Evolutionary conservation across 1,140 invertebrate species (phyloP).

Genomic region (Psix sp.): DNA sequence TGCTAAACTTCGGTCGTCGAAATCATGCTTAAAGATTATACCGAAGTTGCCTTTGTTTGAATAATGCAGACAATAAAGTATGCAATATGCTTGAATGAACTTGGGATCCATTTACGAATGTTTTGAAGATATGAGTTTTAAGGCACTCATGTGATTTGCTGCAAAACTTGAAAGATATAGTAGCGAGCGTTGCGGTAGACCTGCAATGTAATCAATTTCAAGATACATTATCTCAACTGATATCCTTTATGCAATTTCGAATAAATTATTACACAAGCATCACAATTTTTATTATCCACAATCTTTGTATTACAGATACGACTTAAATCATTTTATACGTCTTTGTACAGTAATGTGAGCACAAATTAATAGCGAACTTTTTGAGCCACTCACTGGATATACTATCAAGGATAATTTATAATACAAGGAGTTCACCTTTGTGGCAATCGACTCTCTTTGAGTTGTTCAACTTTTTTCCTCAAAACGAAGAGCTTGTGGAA

Average conservation of each 20-base stretch:
- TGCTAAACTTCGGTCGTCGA: slow-evolving; percentile 61
- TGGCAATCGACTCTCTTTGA: slow-evolving; percentile 65
- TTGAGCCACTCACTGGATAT: slow-evolving; percentile 8
- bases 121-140: slow-evolving; percentile 57
- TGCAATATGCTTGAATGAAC: slow-evolving; percentile 66
- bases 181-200: slow-evolving; percentile 18
- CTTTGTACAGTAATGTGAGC: neutral
- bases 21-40: slow-evolving; percentile 69
- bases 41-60: slow-evolving; percentile 71
- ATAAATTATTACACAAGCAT: slow-evolving; percentile 6
- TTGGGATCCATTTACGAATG: slow-evolving; percentile 64
- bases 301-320: too few species aligned
- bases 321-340: too few species aligned
- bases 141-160: slow-evolving; percentile 56
- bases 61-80: slow-evolving; percentile 74
- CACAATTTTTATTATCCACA: slow-evolving; percentile 1
- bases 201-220: slow-evolving; percentile 18
- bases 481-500: slow-evolving; percentile 47
- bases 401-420: slow-evolving; percentile 56
- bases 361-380: too few species aligned
- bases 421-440: slow-evolving; percentile 54
- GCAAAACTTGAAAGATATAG: slow-evolving; percentile 46
- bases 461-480: slow-evolving; percentile 23
- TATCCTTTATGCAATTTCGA: slow-evolving; percentile 4
- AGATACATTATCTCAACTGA: slow-evolving; percentile 3